Base-by-base conservation (phyloP, 30 jellyfish, hydroid and myxozoan genomes). In the Nemopilema nomurai region DNA sequence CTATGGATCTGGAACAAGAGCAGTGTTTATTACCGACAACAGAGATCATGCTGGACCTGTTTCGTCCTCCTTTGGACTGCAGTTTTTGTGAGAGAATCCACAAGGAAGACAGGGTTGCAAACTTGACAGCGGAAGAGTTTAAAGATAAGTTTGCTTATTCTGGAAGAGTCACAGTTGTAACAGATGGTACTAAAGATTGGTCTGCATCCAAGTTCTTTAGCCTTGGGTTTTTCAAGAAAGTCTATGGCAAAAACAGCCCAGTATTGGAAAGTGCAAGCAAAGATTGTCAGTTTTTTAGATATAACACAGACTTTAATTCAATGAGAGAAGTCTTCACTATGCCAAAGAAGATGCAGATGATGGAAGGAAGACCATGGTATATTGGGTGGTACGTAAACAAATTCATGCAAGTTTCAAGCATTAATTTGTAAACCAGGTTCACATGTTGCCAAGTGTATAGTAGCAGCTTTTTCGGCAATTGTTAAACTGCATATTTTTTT, bases 341-440 rank as follows among this genome's bases (percentile, higher is more conserved):
- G 98, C 95, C 98, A 49, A 87, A 81, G 64, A 87, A 87, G 83
- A 87, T 77, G 91, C 86, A 67, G 22, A 63, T 74, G 32, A 87
- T 87, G 97, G 86, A 92, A 64, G 98, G 98, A n/a, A 77, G 68
- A 51, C 90, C 97, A 7, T 92, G 98, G 98, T 92, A 92, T 67
- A 87, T 92, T 69, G 98, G 98, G 68, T 92, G 98, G 98, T 92
- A 70, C 75, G 98, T 87, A 22, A 4, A 18, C 30, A 41, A 25
- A 16, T 18, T 25, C 26, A 62, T 78, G 23, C 63, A 27, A 57
- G 80, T 64, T 20, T 21, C 64, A 51, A 51, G 16, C 67, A 51
- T 51, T 19, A 51, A 9, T 51, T 51, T 51, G 19, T 51, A 63
- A 63, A 41, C 57, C 57, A 41, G 57, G 57, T 41, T 13, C 13